Evolutionary conservation across 2,113 vertebrate genomes (phyloP).

Genomic region (Percopsis transmontana): DNA sequence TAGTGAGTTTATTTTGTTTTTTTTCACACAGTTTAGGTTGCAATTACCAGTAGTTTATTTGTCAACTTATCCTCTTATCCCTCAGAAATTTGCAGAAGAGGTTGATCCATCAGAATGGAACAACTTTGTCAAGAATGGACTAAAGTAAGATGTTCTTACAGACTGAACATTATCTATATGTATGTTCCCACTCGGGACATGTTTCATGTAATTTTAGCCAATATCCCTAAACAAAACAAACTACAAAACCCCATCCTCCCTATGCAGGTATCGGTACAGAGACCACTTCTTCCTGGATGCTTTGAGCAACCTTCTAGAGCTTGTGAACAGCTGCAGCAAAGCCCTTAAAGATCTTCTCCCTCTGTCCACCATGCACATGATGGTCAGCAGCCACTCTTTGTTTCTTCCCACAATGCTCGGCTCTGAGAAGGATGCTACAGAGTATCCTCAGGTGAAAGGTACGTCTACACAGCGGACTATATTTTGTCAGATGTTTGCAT

Average conservation of each 20-base stretch:
- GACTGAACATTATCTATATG: background rate
- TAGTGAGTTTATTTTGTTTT: conserved; percentile 64
- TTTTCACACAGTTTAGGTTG: background rate
- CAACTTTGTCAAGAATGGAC: conserved; percentile 85
- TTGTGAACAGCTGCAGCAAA: conserved; percentile 72
- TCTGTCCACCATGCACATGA: conserved; percentile 82
- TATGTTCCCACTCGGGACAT: no score
- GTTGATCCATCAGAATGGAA: conserved; percentile 85
- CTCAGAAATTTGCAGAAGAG: conserved; percentile 73
- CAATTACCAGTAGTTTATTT: background rate
- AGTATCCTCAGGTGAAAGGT: conserved; percentile 79
- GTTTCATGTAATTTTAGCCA: background rate
- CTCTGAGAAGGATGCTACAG: conserved; percentile 58
- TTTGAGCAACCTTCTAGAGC: conserved; percentile 67
- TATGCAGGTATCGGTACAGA: conserved; percentile 85
- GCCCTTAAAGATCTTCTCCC: conserved; percentile 68
- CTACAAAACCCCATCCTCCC: no score
- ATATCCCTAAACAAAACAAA: background rate
- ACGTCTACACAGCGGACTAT: background rate
- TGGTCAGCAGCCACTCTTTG: conserved; percentile 91
- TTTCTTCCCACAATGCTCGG: conserved; percentile 87
- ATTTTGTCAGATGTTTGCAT: background rate
- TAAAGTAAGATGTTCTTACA: conserved; percentile 74
- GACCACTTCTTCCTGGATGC: conserved; percentile 79
- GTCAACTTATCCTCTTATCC: conserved; percentile 5